Percentiles rank a stretch among this genome's conserved stretches.
Evolutionary conservation across 2,888 invertebrate species (phyloP).

Genomic region (Eupithecia inturbata): DNA sequence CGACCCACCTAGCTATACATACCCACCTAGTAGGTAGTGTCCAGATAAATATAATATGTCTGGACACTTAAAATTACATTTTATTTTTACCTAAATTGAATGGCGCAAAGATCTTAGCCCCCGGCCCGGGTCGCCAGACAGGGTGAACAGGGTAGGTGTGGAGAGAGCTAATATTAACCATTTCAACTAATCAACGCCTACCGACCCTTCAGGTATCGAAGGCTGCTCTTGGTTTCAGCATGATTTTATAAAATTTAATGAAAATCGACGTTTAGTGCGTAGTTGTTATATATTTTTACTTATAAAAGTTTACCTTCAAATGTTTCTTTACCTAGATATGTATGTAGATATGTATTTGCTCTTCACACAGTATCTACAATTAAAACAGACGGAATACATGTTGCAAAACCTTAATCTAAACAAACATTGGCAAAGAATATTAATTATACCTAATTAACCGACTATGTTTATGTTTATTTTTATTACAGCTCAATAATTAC

Average conservation of each 20-base stretch:
- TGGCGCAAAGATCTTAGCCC: background rate
- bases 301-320: background rate
- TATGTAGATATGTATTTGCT: too few relatives aligned
- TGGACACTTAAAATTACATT: background rate
- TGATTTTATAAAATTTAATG: background rate
- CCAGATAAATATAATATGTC: too few relatives aligned
- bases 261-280: background rate
- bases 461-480: too few relatives aligned
- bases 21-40: background rate
- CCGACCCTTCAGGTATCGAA: constrained; percentile 5
- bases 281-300: background rate
- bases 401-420: too few relatives aligned
- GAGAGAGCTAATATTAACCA: constrained; percentile 17
- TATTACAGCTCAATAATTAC: too few relatives aligned
- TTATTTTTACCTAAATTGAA: constrained; percentile 6
- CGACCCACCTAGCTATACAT: background rate
- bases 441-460: too few relatives aligned
- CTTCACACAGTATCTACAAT: too few relatives aligned
- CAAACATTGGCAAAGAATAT: too few relatives aligned
- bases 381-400: too few relatives aligned
- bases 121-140: background rate
- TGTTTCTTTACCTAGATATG: background rate
- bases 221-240: background rate
- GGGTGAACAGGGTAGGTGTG: background rate
- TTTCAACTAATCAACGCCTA: constrained; percentile 17